Evolutionary conservation across 2,888 invertebrate species (phyloP).

Genomic region (Timandra comae): DNA sequence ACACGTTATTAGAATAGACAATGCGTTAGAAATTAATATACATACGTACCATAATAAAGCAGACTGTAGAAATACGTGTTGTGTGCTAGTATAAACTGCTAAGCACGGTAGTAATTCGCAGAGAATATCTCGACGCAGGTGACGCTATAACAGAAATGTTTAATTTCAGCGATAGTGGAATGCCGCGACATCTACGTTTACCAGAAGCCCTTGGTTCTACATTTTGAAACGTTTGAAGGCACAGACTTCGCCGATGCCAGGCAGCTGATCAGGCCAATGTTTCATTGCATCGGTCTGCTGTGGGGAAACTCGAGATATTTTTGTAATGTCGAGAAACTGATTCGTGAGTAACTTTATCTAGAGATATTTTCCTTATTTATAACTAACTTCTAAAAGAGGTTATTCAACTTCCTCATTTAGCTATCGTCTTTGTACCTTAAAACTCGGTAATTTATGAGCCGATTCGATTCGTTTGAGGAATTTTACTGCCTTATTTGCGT

Average conservation of each 20-base stretch:
- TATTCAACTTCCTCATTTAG: background rate
- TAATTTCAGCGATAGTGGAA: constrained; percentile 81
- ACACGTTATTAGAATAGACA: no score
- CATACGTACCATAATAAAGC: no score
- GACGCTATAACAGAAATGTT: background rate
- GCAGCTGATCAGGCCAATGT: constrained; percentile 78
- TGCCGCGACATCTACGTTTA: constrained; percentile 89
- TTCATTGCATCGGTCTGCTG: constrained; percentile 87
- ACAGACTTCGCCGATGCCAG: constrained; percentile 81
- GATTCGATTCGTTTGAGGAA: no score
- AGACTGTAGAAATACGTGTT: no score
- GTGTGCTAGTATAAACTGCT: no score
- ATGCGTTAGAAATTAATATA: no score
- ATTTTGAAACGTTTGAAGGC: constrained; percentile 83
- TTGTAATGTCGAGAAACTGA: constrained; percentile 76
- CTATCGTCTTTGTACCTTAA: background rate
- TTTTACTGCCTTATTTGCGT: no score
- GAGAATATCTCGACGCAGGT: no score
- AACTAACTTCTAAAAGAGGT: background rate
- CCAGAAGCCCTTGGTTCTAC: constrained; percentile 82
- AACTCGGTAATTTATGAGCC: no score
- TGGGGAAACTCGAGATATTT: constrained; percentile 92
- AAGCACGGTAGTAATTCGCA: no score
- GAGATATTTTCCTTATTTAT: background rate
- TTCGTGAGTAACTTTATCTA: constrained; percentile 46